phyloP scores from a whole-genome alignment of 2,113 vertebrate genomes.

The Platysternon megacephalum region DNA sequence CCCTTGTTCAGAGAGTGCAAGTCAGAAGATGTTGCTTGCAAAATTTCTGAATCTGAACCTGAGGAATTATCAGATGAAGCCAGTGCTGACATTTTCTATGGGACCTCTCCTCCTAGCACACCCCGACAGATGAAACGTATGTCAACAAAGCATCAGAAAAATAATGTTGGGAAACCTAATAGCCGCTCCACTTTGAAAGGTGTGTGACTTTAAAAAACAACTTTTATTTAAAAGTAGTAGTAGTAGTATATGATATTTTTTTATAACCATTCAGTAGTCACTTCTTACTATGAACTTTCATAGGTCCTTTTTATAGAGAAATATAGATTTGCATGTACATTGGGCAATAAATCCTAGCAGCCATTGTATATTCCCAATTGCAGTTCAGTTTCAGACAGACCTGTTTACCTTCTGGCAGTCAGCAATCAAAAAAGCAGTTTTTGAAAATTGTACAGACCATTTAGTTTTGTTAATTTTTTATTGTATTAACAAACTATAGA shows the following conservation, averaged over 20 bases:
- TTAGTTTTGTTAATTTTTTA: neutral
- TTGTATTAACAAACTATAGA: neutral
- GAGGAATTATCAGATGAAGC: constrained; percentile 89
- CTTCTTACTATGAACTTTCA: neutral
- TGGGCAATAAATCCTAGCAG: neutral
- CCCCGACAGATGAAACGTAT: constrained; percentile 94
- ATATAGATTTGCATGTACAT: neutral
- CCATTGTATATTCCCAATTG: neutral
- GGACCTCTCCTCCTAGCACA: constrained; percentile 90
- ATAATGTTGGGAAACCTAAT: constrained; percentile 73
- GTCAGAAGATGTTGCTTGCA: constrained; percentile 79
- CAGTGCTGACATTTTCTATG: constrained; percentile 87
- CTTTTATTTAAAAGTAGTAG: neutral
- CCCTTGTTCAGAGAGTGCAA: constrained; percentile 77
- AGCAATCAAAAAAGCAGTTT: neutral
- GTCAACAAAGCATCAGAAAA: constrained; percentile 92
- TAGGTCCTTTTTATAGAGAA: neutral
- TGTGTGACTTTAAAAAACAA: neutral
- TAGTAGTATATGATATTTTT: neutral
- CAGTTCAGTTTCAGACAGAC: neutral
- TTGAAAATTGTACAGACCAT: neutral
- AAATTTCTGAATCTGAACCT: constrained; percentile 81
- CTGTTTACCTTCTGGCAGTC: neutral
- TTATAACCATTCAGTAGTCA: neutral
- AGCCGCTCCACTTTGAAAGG: constrained; percentile 85